Evolutionary conservation across 2,888 invertebrate species (phyloP).

Genomic region (Autographa gamma): DNA sequence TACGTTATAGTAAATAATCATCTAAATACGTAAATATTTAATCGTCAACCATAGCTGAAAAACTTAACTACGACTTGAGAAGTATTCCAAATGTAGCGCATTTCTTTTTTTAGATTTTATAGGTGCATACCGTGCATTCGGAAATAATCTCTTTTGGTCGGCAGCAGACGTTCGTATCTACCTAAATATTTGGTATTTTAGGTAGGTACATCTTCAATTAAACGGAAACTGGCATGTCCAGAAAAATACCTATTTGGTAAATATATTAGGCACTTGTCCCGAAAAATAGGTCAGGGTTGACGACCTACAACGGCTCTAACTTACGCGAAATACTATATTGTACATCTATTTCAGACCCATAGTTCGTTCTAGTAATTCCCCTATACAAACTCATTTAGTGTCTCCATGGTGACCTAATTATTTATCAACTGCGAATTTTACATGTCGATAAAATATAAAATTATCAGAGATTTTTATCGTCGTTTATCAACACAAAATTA

Average conservation of each 20-base stretch:
- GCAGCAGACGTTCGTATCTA: background rate
- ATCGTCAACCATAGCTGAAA: too few relatives aligned
- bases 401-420: conserved; percentile 15
- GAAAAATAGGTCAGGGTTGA: background rate
- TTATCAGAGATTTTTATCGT: background rate
- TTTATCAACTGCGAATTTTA: conserved; percentile 13
- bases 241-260: too few relatives aligned
- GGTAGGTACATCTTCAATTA: too few relatives aligned
- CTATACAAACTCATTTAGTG: background rate
- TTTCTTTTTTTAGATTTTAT: conserved; percentile 4
- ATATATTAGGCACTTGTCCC: background rate
- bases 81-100: background rate
- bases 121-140: background rate
- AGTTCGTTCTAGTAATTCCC: too few relatives aligned
- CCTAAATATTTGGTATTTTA: too few relatives aligned
- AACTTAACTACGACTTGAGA: background rate
- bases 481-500: background rate
- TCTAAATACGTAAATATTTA: too few relatives aligned
- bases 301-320: background rate
- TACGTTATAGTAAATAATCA: too few relatives aligned
- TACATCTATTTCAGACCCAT: background rate
- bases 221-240: too few relatives aligned
- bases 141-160: background rate
- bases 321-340: background rate
- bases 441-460: conserved; percentile 33